A percentile compares a stretch with the other conserved stretches of the same genome.
Conservation (phyloP, 2,888 invertebrate genomes). For the Allophyes oxyacanthae region DNA sequence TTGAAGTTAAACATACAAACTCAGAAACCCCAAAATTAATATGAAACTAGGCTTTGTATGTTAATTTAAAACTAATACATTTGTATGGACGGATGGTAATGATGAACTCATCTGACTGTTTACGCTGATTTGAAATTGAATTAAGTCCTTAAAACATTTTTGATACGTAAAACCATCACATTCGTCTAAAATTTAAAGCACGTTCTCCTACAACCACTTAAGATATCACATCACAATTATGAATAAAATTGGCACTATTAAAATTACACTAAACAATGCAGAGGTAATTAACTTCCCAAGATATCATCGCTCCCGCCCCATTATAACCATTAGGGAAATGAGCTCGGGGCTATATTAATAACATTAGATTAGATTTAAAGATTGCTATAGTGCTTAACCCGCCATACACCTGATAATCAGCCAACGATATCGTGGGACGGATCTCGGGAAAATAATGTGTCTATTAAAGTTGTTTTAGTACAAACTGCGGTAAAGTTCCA, state of each 20-base stretch:
- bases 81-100: slow-evolving; percentile 50
- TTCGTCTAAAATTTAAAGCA: too few species aligned
- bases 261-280: slow-evolving; percentile 43
- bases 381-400: slow-evolving; percentile 30
- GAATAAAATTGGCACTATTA: slow-evolving; percentile 38
- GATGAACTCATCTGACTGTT: slow-evolving; percentile 58
- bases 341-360: slow-evolving; percentile 49
- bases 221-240: background rate
- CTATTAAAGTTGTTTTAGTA: too few species aligned
- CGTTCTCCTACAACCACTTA: too few species aligned
- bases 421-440: slow-evolving; percentile 13
- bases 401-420: slow-evolving; percentile 23
- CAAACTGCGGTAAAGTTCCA: too few species aligned
- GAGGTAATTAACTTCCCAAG: slow-evolving; percentile 47
- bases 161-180: too few species aligned
- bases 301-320: slow-evolving; percentile 39
- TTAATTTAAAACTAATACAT: slow-evolving; percentile 54
- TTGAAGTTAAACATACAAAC: too few species aligned
- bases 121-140: too few species aligned
- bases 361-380: slow-evolving; percentile 50
- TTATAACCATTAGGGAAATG: slow-evolving; percentile 52
- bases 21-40: slow-evolving; percentile 24
- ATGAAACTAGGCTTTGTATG: slow-evolving; percentile 21
- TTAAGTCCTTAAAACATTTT: too few species aligned
- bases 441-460: slow-evolving; percentile 16